Evolutionary conservation across 1,140 invertebrate genomes (phyloP), one percentile per base, ranked within the genome.

Genomic region (Drosophila nigrodunni): DNA sequence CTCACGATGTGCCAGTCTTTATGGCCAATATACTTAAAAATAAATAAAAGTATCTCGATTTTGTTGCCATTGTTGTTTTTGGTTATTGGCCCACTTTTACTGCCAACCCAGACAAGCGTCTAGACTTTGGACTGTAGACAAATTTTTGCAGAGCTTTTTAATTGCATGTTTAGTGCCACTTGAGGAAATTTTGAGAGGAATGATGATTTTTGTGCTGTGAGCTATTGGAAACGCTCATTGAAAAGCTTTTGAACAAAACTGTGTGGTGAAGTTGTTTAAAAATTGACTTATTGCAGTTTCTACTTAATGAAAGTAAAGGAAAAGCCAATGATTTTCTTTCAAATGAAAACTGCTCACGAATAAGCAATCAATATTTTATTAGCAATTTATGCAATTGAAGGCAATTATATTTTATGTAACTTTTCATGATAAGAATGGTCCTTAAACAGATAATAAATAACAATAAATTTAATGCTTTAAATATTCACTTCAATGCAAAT

Each of bases 81-180:
- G 50, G 39, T 52, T 60, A 39, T 35, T 35, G 46, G 21, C 74
- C 83, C 74, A 77, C 78, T 55, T 76, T 74, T 71, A 46, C 37
- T 52, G 25, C 46, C 60, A 59, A 57, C 69, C 65, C 78, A 81
- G 47, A 65, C 54, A 50, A 43, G 52, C 15, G 82, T 85, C 82
- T 85, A 43, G 41, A 30, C 25, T 30, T 30, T 30, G 18, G 3
- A 30, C 18, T 54, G 25, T 54, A 85, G 82, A 86, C 82, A 44
- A 58, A 54, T 74, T 76, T 77, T 67, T 75, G 60, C 60, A 66
- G 43, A 76, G 73, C 52, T 75, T 73, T 30, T 82, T 86, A 86
- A 85, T 87, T 81, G 74, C 82, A 78, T 64, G 78, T 82, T 78
- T 78, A 87, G 74, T 78, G 69, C 50, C 74, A 41, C 66, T 72